Evolutionary conservation across 2,888 invertebrate species (phyloP).

Genomic region (Mythimna impura): DNA sequence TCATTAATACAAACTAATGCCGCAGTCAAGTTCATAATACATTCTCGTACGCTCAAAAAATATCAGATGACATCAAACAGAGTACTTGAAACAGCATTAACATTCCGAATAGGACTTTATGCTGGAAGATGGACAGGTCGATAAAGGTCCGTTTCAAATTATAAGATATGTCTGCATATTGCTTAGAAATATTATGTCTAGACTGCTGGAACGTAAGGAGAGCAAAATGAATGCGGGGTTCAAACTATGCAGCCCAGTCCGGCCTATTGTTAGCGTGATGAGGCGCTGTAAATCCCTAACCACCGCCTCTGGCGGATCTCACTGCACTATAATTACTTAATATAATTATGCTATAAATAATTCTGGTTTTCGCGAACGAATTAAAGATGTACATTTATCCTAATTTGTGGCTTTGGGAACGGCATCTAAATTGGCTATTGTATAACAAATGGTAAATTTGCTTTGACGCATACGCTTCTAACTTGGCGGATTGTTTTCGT

Average conservation of each 20-base stretch:
- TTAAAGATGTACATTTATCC: slow-evolving; percentile 70
- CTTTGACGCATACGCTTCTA: slow-evolving; percentile 42
- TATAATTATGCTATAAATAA: slow-evolving; percentile 85
- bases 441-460: slow-evolving; percentile 51
- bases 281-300: slow-evolving; percentile 80
- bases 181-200: slow-evolving; percentile 87
- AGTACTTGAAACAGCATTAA: slow-evolving; percentile 23
- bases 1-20: slow-evolving; percentile 42
- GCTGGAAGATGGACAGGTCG: slow-evolving; percentile 22
- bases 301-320: slow-evolving; percentile 77
- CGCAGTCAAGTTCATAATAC: slow-evolving; percentile 20
- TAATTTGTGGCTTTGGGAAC: slow-evolving; percentile 66
- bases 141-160: slow-evolving; percentile 69
- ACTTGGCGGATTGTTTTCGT: slow-evolving; percentile 43
- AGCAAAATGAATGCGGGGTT: slow-evolving; percentile 82
- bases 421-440: slow-evolving; percentile 55
- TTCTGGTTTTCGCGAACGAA: slow-evolving; percentile 69
- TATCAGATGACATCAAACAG: slow-evolving; percentile 41
- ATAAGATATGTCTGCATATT: slow-evolving; percentile 77
- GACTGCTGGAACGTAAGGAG: slow-evolving; percentile 84
- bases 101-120: slow-evolving; percentile 34
- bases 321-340: slow-evolving; percentile 79
- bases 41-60: slow-evolving; percentile 24
- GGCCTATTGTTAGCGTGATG: slow-evolving; percentile 88
- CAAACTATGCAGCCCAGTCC: slow-evolving; percentile 73